Evolutionary conservation across 2,888 invertebrate species (phyloP).

Genomic region (Keiferia lycopersicella): DNA sequence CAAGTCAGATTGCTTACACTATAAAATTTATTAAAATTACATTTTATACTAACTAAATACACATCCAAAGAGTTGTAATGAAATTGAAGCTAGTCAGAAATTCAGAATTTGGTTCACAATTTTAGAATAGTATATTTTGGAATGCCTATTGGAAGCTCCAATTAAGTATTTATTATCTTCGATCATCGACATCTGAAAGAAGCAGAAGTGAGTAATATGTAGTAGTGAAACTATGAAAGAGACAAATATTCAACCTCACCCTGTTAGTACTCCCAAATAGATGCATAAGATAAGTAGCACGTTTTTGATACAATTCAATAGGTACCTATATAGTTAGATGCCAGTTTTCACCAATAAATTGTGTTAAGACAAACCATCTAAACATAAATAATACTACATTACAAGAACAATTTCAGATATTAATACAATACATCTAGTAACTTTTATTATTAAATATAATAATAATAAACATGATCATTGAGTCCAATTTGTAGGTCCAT

Average conservation of each 20-base stretch:
- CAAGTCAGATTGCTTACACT: conserved; percentile 15
- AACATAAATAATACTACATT: background rate
- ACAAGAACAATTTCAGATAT: background rate
- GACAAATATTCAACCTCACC: background rate
- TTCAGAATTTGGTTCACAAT: background rate
- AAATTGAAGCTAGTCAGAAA: conserved; percentile 7
- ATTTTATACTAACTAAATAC: conserved; percentile 16
- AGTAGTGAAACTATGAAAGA: background rate
- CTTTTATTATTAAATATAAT: background rate
- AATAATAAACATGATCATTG: background rate
- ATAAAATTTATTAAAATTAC: conserved; percentile 41
- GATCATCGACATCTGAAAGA: conserved; percentile 75
- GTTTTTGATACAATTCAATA: background rate
- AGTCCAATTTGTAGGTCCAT: background rate
- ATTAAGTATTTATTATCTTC: conserved; percentile 53
- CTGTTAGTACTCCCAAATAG: background rate
- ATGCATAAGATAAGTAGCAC: background rate
- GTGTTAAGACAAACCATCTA: background rate
- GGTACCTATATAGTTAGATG: background rate
- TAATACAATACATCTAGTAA: background rate
- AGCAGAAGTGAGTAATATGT: conserved; percentile 22
- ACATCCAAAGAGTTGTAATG: background rate
- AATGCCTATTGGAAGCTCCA: background rate
- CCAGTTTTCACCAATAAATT: background rate
- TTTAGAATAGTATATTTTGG: conserved; percentile 31